Conservation (phyloP, 2,113 vertebrate genomes). For the Hypanus sabinus region DNA sequence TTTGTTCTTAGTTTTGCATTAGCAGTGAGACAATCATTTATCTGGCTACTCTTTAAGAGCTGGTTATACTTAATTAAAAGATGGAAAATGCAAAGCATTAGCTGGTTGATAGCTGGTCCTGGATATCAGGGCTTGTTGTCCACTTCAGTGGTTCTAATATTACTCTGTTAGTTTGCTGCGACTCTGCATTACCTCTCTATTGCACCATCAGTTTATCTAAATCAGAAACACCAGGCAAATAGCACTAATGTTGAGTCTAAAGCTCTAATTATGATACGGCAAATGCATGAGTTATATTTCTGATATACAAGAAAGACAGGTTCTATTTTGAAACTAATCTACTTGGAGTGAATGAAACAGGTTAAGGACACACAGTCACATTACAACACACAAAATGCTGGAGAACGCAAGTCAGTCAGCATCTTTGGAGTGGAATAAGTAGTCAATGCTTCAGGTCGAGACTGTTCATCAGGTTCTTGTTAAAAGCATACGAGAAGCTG, state of each 20-base stretch:
- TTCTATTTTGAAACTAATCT: background rate
- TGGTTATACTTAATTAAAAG: slow-evolving; percentile 32
- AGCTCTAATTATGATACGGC: background rate
- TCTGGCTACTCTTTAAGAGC: slow-evolving; percentile 14
- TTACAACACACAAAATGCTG: background rate
- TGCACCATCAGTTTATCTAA: background rate
- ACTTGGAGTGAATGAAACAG: background rate
- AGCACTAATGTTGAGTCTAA: background rate
- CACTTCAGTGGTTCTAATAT: background rate
- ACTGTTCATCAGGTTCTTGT: too few species aligned
- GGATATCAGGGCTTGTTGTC: slow-evolving; percentile 21
- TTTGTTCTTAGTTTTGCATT: slow-evolving; percentile 26
- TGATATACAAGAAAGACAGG: background rate
- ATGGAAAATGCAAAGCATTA: background rate
- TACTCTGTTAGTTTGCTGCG: background rate
- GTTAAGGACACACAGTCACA: background rate
- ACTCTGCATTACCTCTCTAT: background rate
- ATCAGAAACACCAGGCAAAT: slow-evolving; percentile 3
- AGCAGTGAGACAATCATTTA: slow-evolving; percentile 16
- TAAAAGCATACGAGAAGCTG: background rate
- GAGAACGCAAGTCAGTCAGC: too few species aligned
- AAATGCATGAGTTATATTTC: background rate
- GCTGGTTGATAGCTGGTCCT: background rate
- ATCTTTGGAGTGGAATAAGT: too few species aligned
- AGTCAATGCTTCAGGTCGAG: too few species aligned